Percentiles rank a stretch among this genome's conserved stretches.
phyloP scores from a whole-genome alignment of 2,797 vertebrate genomes.

The Chelon labrosus region DNA sequence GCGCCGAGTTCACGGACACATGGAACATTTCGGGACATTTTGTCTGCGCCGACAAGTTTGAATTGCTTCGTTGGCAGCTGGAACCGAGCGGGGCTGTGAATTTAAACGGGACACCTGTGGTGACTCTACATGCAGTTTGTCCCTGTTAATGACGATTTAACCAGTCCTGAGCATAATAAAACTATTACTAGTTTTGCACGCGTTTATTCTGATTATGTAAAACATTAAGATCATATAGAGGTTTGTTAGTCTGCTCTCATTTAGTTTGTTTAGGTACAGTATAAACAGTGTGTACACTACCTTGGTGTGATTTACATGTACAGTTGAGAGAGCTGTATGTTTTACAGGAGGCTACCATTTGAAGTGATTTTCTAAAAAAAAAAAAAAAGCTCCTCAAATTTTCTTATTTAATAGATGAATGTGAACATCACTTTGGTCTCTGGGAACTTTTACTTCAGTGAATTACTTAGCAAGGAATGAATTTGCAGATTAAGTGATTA shows the following conservation, averaged over 20 bases:
- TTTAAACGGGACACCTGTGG: conserved; percentile 68
- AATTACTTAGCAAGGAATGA: background rate
- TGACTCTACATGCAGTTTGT: conserved; percentile 35
- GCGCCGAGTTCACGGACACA: conserved; percentile 8
- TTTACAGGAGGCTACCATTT: too few relatives aligned
- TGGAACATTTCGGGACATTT: conserved; percentile 40
- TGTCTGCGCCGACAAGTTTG: conserved; percentile 58
- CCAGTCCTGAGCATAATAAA: background rate
- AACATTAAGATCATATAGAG: background rate
- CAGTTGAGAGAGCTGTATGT: background rate
- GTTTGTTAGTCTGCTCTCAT: too few relatives aligned
- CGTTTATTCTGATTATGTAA: background rate
- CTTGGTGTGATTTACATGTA: background rate
- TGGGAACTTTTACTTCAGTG: background rate
- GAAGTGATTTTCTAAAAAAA: too few relatives aligned
- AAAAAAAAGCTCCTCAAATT: too few relatives aligned
- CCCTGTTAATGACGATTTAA: conserved; percentile 2
- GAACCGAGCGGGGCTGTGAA: conserved; percentile 32
- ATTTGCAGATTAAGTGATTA: background rate
- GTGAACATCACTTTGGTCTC: background rate
- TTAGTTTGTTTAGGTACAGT: too few relatives aligned
- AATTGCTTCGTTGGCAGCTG: conserved; percentile 45
- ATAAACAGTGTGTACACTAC: too few relatives aligned
- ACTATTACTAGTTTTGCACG: background rate
- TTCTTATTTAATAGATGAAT: too few relatives aligned